A percentile compares a stretch with the other conserved stretches of the same genome.
phyloP scores from a whole-genome alignment of 1,140 invertebrate species.

The Phymorhynchus buccinoides region DNA sequence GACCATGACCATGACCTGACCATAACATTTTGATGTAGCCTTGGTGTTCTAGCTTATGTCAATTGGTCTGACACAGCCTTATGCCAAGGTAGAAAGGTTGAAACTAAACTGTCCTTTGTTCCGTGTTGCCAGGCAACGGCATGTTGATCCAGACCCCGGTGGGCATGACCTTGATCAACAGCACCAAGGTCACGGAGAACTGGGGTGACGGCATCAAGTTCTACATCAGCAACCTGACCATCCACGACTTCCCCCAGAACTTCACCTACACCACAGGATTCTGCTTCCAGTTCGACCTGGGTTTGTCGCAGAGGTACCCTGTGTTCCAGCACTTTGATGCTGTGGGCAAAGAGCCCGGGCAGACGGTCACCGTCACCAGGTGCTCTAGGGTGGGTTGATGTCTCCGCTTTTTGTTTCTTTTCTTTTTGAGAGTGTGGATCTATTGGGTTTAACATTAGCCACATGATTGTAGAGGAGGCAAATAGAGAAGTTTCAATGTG shows the following conservation, averaged over 20 bases:
- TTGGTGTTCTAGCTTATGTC: too few species aligned
- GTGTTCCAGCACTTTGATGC: conserved; percentile 56
- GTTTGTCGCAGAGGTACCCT: conserved; percentile 37
- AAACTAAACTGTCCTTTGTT: not conserved
- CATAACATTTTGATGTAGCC: too few species aligned
- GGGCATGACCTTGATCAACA: conserved; percentile 92
- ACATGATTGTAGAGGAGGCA: too few species aligned
- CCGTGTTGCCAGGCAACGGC: conserved; percentile 80
- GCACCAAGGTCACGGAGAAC: conserved; percentile 91
- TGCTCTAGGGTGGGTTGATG: conserved; percentile 57
- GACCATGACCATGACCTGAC: too few species aligned
- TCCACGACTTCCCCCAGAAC: conserved; percentile 57
- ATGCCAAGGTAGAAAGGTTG: too few species aligned
- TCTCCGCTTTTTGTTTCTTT: conserved; percentile 11
- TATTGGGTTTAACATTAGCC: too few species aligned
- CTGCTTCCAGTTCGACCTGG: conserved; percentile 47
- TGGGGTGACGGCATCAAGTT: conserved; percentile 86
- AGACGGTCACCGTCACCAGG: conserved; percentile 35
- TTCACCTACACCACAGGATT: conserved; percentile 54
- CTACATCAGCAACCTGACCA: conserved; percentile 65
- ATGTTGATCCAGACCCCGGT: conserved; percentile 86
- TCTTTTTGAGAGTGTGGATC: not conserved
- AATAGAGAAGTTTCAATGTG: too few species aligned
- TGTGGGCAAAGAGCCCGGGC: conserved; percentile 8
- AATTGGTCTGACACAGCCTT: too few species aligned